Base-by-base conservation (phyloP, 2,113 vertebrate genomes). In the Tachysurus fulvidraco region DNA sequence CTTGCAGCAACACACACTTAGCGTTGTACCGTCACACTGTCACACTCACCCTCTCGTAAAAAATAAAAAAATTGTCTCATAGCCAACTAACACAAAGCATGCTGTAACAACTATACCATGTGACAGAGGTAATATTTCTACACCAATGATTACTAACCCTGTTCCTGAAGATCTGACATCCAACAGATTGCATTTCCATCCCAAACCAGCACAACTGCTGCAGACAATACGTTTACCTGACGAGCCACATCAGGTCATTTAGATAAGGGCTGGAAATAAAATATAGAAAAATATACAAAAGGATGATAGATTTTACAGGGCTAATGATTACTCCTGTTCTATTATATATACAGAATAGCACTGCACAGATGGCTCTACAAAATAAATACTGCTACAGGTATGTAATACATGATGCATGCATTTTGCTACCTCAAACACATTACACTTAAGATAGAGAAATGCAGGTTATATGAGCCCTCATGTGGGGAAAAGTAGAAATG, bases 401-500 rank as follows among this genome's bases (percentile, higher is more conserved):
- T 74, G 21, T 59, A 59, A 74, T 62, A n/a, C 14, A 85, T n/a
- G 44, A 28, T 62, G 57, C 57, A 60, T 12, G 41, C 30, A 30
- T 85, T 59, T 64, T 30, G 5, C 28, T 28, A 0, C 57, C n/a
- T 41, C 0, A 64, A 65, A 78, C 46, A 30, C 44, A 64, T 78
- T 62, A 44, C 13, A 36, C 25, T 30, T 1, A 50, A 14, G 25
- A 55, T 78, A 17, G 55, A 86, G 28, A 80, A 55, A 11, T 19
- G 19, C 30, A 28, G n/a, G 30, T 23, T 69, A 16, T 69, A 60
- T 67, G 62, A 67, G 84, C 84, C 76, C 84, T 36, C 76, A 0
- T 67, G 76, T 86, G 84, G 84, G 9, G 14, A 19, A 80, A 80
- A 41, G n/a, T 41, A 86, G 62, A 69, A 85, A 1, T 79, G 41